phyloP scores from a whole-genome alignment of 35 echinoderm and acorn worm species.

The Apostichopus japonicus region DNA sequence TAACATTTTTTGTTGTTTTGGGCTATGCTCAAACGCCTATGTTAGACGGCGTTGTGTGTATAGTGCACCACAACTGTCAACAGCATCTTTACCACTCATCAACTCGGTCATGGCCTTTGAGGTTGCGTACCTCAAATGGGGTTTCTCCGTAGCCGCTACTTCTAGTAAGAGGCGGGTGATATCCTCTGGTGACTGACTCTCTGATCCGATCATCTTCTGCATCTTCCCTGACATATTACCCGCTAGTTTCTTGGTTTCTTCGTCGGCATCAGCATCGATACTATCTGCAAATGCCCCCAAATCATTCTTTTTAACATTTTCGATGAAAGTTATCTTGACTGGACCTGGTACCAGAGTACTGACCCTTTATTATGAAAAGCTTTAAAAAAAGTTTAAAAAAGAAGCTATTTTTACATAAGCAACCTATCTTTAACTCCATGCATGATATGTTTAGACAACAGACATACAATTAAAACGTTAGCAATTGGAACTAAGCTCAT shows the following conservation, averaged over 20 bases:
- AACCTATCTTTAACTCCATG: no score
- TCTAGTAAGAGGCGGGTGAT: background rate
- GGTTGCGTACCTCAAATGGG: constrained; percentile 18
- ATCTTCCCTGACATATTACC: background rate
- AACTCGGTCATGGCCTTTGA: no score
- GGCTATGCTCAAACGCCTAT: no score
- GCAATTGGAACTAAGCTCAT: no score
- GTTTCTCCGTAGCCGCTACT: background rate
- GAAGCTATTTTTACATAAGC: no score
- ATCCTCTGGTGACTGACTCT: background rate
- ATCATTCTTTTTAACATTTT: background rate
- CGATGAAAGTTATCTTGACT: background rate
- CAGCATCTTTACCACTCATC: background rate
- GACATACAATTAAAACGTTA: no score
- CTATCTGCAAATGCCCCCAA: background rate
- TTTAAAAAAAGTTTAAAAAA: background rate
- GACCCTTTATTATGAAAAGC: background rate
- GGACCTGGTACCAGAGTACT: constrained; percentile 17
- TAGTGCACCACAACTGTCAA: no score
- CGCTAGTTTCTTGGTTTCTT: background rate
- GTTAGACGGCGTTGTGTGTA: no score
- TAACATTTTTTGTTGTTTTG: no score
- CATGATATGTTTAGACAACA: no score
- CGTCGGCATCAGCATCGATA: background rate
- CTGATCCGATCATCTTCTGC: background rate